These are phyloP conservation scores for Petrolisthes manimaculis DNA, from an alignment of 2,888 invertebrate species.

Conservation along the genomic window DNA sequence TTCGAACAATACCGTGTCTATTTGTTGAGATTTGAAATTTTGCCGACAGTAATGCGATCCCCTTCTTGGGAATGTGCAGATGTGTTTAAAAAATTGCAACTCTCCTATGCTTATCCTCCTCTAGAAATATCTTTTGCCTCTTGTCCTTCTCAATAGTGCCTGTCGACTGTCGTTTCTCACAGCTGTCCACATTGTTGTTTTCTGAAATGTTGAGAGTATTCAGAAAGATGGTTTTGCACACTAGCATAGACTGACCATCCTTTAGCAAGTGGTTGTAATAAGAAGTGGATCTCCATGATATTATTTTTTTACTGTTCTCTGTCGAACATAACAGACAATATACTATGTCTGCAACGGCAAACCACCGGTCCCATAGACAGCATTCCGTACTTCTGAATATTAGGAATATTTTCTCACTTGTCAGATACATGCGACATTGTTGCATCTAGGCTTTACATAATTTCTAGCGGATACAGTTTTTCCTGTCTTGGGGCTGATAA, in stretches of 20 bases:
- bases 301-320: not conserved
- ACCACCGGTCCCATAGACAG: slow-evolving; percentile 13
- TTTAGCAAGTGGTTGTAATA: not conserved
- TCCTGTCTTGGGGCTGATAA: slow-evolving; percentile 17
- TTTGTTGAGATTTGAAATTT: no score
- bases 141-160: not conserved
- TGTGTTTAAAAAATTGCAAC: not conserved
- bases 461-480: slow-evolving; percentile 28
- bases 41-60: slow-evolving; percentile 17
- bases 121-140: not conserved
- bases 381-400: not conserved
- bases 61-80: not conserved
- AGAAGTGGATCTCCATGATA: slow-evolving; percentile 1
- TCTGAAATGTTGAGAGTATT: not conserved
- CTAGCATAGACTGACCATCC: not conserved
- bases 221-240: not conserved
- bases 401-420: not conserved
- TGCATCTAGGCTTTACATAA: slow-evolving; percentile 24
- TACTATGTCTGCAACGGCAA: slow-evolving; percentile 21
- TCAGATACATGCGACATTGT: slow-evolving; percentile 12
- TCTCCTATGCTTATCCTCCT: not conserved
- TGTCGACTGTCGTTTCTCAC: not conserved
- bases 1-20: no score
- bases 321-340: not conserved
- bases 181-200: slow-evolving; percentile 5